A percentile compares a stretch with the other conserved stretches of the same genome.
These are phyloP conservation scores for Apeira syringaria DNA, from an alignment of 2,888 invertebrate species.

Conservation along the genomic window DNA sequence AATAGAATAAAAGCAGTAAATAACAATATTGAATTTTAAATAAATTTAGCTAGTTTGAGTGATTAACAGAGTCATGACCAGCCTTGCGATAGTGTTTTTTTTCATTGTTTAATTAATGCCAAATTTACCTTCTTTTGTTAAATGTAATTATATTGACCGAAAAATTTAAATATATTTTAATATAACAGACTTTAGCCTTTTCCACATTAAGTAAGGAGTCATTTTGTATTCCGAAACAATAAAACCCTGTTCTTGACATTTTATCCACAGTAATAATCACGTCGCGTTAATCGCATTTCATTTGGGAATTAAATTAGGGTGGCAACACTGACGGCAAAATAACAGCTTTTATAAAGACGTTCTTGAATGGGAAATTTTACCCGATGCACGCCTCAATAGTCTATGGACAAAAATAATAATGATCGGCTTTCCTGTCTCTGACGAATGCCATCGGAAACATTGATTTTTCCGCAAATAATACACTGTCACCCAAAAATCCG, in stretches of 20 bases:
- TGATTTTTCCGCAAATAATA: constrained; percentile 82
- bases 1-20: no score
- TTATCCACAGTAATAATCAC: constrained; percentile 20
- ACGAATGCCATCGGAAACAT: constrained; percentile 67
- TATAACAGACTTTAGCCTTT: no score
- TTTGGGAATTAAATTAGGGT: constrained; percentile 47
- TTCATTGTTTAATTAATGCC: no score
- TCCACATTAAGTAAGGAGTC: no score
- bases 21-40: no score
- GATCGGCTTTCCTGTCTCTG: constrained; percentile 70
- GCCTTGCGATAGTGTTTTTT: no score
- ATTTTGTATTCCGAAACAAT: no score
- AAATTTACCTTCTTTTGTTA: no score
- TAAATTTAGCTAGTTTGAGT: no score
- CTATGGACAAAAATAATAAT: constrained; percentile 73
- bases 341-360: constrained; percentile 70
- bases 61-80: no score
- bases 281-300: constrained; percentile 32
- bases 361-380: constrained; percentile 48
- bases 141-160: no score
- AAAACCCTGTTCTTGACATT: constrained; percentile 13
- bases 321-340: constrained; percentile 62
- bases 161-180: no score
- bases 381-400: constrained; percentile 62
- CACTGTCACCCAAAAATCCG: constrained; percentile 54